These are phyloP conservation scores for Leptopterna dolabrata DNA, from an alignment of 2,888 invertebrate species.

Conservation along the genomic window DNA sequence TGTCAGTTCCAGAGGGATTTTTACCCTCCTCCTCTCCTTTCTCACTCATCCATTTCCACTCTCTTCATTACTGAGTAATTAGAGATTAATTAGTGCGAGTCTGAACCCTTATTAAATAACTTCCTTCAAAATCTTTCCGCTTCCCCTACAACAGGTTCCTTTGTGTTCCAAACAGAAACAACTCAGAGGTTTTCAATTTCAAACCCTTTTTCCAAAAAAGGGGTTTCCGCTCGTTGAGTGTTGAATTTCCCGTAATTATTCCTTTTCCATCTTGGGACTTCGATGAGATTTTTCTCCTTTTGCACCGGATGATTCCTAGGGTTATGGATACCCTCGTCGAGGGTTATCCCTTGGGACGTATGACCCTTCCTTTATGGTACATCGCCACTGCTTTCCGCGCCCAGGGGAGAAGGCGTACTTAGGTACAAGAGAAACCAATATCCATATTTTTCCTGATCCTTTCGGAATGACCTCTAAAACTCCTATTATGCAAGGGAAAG, in stretches of 20 bases:
- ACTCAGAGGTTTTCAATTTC: slow-evolving; percentile 36
- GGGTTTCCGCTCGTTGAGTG: not conserved
- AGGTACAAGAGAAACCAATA: slow-evolving; percentile 57
- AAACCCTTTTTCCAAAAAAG: not conserved
- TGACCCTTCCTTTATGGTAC: slow-evolving; percentile 19
- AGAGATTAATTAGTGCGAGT: slow-evolving; percentile 59
- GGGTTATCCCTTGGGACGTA: slow-evolving; percentile 12
- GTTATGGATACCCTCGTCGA: not conserved
- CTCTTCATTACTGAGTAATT: slow-evolving; percentile 58
- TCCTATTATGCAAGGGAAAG: slow-evolving; percentile 40
- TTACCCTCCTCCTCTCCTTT: not conserved
- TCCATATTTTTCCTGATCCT: slow-evolving; percentile 55
- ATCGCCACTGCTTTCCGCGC: not conserved
- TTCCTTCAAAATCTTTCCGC: slow-evolving; percentile 46
- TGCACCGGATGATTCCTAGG: not conserved
- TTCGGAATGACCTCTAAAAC: slow-evolving; percentile 52
- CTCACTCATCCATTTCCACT: not conserved
- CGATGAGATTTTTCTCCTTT: not conserved
- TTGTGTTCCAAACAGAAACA: not conserved
- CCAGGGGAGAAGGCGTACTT: not conserved
- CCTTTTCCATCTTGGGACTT: not conserved
- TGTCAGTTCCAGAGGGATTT: slow-evolving; percentile 34
- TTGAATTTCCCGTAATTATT: slow-evolving; percentile 24
- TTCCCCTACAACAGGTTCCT: not conserved
- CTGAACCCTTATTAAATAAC: slow-evolving; percentile 59